phyloP scores from a whole-genome alignment of 37 sponge, comb jelly and placozoan species.

The Theonella swinhoei region DNA sequence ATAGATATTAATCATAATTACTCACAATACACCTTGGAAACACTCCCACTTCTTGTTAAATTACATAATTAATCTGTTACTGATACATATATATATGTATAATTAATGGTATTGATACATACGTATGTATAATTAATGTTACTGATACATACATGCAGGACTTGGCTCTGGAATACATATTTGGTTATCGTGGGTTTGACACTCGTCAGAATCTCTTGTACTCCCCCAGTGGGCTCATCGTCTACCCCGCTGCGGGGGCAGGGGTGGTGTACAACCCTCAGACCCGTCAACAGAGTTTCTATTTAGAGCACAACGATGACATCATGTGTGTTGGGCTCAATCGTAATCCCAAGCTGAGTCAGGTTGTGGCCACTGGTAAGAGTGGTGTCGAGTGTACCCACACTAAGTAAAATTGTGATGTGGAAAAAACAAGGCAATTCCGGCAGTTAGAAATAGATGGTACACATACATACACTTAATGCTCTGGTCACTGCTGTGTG shows the following conservation, averaged over 20 bases:
- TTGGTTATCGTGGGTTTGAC: conserved; percentile 98
- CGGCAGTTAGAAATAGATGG: too few relatives aligned
- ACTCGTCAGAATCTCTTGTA: conserved; percentile 89
- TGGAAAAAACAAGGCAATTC: too few relatives aligned
- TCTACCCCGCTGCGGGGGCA: conserved; percentile 93
- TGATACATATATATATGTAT: too few relatives aligned
- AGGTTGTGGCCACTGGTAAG: conserved; percentile 74
- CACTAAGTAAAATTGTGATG: neutral
- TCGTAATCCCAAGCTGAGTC: conserved; percentile 49
- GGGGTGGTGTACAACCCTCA: conserved; percentile 84
- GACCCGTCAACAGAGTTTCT: conserved; percentile 86
- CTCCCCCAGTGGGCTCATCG: conserved; percentile 66
- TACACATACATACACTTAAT: too few relatives aligned
- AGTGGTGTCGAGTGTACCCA: neutral
- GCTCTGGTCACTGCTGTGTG: too few relatives aligned
- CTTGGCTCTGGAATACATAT: conserved; percentile 81
- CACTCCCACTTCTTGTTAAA: conserved; percentile 2
- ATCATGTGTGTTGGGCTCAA: conserved; percentile 83
- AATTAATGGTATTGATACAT: neutral
- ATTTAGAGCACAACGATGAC: conserved; percentile 97
- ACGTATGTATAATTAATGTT: too few relatives aligned
- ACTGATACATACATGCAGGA: conserved; percentile 51
- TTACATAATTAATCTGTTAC: too few relatives aligned
- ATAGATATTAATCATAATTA: too few relatives aligned
- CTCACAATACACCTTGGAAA: neutral